Evolutionary conservation across 2,797 vertebrate genomes (phyloP).

Genomic region (Manis crassicaudata): DNA sequence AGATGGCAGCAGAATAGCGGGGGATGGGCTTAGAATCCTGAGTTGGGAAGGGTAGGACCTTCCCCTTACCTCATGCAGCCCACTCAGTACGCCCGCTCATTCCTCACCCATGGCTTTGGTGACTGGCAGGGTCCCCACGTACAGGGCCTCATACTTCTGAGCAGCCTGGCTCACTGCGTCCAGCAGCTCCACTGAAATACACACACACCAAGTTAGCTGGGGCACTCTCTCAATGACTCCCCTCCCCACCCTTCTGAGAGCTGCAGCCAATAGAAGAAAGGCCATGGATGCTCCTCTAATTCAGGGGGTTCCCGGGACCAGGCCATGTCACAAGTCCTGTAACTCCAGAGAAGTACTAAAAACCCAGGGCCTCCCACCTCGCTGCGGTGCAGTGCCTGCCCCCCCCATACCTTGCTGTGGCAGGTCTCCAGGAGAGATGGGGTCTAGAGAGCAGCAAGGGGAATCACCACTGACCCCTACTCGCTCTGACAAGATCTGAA

Average conservation of each 20-base stretch:
- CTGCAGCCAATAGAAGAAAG: not conserved
- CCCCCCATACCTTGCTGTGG: constrained; percentile 90
- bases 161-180: constrained; percentile 91
- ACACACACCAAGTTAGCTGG: not conserved
- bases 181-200: constrained; percentile 90
- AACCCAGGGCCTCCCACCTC: not conserved
- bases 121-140: constrained; percentile 93
- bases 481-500: constrained; percentile 93
- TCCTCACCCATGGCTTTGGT: constrained; percentile 94
- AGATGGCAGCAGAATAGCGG: not conserved
- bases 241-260: not conserved
- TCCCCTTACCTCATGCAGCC: not conserved
- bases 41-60: not conserved
- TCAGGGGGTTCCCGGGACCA: not conserved
- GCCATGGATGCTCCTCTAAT: not conserved
- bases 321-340: not conserved
- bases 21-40: not conserved
- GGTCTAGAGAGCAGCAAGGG: constrained; percentile 88
- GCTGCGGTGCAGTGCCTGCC: not conserved
- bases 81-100: not conserved
- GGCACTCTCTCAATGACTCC: not conserved
- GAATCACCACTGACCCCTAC: constrained; percentile 83
- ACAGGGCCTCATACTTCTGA: constrained; percentile 94
- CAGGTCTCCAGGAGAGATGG: constrained; percentile 91
- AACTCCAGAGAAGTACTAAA: constrained; percentile 6